Conservation (phyloP, 2,113 vertebrate species). For the Nothobranchius kuhntae region DNA sequence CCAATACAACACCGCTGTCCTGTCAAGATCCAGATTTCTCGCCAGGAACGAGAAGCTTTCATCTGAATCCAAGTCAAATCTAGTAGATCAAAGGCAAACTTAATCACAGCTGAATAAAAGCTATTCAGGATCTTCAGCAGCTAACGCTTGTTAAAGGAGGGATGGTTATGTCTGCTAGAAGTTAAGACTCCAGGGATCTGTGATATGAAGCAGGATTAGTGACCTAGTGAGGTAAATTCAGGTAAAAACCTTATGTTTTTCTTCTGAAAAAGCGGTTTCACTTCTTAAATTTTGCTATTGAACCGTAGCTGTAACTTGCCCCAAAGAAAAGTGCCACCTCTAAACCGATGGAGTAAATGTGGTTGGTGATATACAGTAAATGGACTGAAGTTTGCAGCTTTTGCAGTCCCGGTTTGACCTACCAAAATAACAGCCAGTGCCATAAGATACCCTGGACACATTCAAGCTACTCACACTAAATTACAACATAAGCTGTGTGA, state of each 20-base stretch:
- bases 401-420: too few species aligned
- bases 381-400: too few species aligned
- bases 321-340: too few species aligned
- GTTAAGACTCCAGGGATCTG: slow-evolving; percentile 6
- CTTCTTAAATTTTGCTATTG: too few species aligned
- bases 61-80: slow-evolving; percentile 47
- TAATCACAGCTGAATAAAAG: slow-evolving; percentile 43
- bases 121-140: slow-evolving; percentile 24
- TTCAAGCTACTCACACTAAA: too few species aligned
- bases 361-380: too few species aligned
- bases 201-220: neutral
- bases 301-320: too few species aligned
- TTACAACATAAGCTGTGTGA: slow-evolving; percentile 14
- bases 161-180: slow-evolving; percentile 15
- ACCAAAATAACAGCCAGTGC: too few species aligned
- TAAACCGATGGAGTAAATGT: too few species aligned
- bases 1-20: slow-evolving; percentile 23
- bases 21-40: slow-evolving; percentile 44
- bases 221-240: neutral
- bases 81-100: slow-evolving; percentile 56
- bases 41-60: slow-evolving; percentile 46
- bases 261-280: too few species aligned
- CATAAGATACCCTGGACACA: too few species aligned
- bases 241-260: neutral
- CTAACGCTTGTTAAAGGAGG: slow-evolving; percentile 6